Percentiles rank a stretch among this genome's conserved stretches.
Conservation (phyloP, 1,140 invertebrate genomes). For the Micrasema longulum region DNA sequence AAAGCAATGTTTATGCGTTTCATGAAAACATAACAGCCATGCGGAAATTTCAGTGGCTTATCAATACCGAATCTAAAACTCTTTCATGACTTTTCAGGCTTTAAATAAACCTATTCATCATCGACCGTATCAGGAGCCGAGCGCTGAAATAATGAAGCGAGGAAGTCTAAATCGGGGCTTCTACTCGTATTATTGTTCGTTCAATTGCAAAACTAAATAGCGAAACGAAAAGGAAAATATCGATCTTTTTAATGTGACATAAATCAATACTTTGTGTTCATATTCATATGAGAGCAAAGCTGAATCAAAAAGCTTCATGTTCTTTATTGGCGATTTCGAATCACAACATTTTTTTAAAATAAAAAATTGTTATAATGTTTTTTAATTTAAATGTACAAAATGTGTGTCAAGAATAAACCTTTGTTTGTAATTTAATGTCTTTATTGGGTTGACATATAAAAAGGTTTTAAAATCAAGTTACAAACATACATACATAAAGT, state of each 20-base stretch:
- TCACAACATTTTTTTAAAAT: too few species aligned
- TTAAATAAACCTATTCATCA: conserved; percentile 4
- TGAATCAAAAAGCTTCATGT: too few species aligned
- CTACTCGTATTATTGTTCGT: neutral
- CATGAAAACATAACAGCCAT: conserved; percentile 9
- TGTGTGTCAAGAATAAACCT: too few species aligned
- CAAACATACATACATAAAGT: too few species aligned
- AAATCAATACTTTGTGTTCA: too few species aligned
- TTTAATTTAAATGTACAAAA: too few species aligned
- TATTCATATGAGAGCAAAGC: too few species aligned
- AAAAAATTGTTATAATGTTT: too few species aligned
- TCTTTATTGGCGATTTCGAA: too few species aligned
- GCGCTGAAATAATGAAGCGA: conserved; percentile 13
- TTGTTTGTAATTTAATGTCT: too few species aligned
- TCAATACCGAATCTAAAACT: neutral
- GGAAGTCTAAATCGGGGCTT: neutral
- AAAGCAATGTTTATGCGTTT: neutral
- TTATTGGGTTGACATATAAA: too few species aligned
- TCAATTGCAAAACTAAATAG: conserved; percentile 3
- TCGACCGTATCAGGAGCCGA: neutral
- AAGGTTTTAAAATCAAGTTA: too few species aligned
- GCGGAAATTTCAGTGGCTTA: conserved; percentile 5
- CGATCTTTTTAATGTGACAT: neutral
- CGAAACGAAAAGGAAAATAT: neutral
- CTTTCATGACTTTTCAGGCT: conserved; percentile 2